A percentile compares a stretch with the other conserved stretches of the same genome.
phyloP scores from a whole-genome alignment of 2,113 vertebrate genomes.

The Conger conger region DNA sequence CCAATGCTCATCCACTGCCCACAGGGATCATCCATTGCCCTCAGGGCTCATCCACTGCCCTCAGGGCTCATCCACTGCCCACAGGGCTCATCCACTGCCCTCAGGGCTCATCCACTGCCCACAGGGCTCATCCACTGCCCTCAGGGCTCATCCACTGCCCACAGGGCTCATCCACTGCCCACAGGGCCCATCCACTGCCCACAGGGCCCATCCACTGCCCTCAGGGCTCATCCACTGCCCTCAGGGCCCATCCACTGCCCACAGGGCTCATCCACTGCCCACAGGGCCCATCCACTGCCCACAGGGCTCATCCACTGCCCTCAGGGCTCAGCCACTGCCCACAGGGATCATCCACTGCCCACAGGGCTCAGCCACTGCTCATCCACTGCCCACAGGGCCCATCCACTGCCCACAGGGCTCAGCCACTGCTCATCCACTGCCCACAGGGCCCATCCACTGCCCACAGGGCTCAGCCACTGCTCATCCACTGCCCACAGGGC shows the following conservation, averaged over 20 bases:
- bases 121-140: neutral
- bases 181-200: neutral
- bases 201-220: neutral
- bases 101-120: neutral
- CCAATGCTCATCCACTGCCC: no score
- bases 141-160: no score
- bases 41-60: neutral
- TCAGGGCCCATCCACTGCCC: no score
- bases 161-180: no score
- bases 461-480: neutral
- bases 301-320: no score
- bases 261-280: neutral
- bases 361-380: neutral
- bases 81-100: neutral
- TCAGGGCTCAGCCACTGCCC: no score
- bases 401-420: no score
- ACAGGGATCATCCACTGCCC: neutral
- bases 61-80: no score
- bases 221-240: no score
- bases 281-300: neutral
- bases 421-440: no score
- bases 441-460: neutral
- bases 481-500: no score
- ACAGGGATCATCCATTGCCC: neutral
- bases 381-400: no score